phyloP scores from a whole-genome alignment of 2,888 invertebrate genomes.

The Physocephala rufipes region DNA sequence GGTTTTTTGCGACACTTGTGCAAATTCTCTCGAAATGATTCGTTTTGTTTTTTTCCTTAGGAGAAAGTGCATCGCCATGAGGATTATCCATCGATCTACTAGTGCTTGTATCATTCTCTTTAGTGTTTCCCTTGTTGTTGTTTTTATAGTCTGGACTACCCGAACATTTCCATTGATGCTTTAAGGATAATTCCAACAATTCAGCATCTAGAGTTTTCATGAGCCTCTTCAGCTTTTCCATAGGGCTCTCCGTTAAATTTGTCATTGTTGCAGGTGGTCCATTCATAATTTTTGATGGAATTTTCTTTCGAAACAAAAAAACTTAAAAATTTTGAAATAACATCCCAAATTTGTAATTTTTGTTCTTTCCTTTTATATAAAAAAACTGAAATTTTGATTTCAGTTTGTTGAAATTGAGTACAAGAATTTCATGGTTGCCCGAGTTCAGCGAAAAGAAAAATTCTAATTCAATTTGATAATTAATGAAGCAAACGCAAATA shows the following conservation, averaged over 20 bases:
- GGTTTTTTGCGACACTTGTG: no score
- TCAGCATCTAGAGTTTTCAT: background rate
- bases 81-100: background rate
- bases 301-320: background rate
- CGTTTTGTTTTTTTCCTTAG: no score
- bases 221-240: background rate
- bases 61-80: no score
- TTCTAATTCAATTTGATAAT: no score
- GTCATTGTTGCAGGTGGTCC: background rate
- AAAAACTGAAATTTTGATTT: background rate
- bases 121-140: background rate
- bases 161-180: background rate
- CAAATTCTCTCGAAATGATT: no score
- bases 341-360: background rate
- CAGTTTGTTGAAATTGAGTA: background rate
- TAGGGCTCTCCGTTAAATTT: background rate
- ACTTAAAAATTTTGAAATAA: background rate
- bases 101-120: no score
- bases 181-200: background rate
- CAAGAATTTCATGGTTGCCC: conserved; percentile 1
- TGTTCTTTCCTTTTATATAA: background rate
- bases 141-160: background rate
- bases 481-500: no score
- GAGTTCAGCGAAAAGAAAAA: no score
- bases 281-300: background rate